A percentile compares a stretch with the other conserved stretches of the same genome.
phyloP scores from a whole-genome alignment of 2,113 vertebrate genomes.

The Gobius niger region DNA sequence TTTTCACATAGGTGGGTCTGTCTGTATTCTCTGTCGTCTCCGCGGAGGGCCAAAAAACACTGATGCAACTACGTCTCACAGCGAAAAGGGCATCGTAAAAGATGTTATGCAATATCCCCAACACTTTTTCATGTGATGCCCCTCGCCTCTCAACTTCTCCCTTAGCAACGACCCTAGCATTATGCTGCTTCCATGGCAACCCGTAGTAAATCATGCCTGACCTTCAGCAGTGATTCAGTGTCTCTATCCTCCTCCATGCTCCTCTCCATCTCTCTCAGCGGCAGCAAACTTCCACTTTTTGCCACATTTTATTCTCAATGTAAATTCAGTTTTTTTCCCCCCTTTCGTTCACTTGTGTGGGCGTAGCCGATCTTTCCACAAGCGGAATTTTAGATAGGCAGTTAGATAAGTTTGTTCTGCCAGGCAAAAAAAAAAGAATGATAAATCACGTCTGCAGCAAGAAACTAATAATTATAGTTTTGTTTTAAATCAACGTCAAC shows the following conservation, averaged over 20 bases:
- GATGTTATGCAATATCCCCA: constrained; percentile 40
- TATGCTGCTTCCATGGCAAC: constrained; percentile 74
- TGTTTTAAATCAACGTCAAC: too few species aligned
- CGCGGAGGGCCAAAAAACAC: constrained; percentile 15
- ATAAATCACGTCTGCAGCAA: too few species aligned
- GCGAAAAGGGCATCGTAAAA: constrained; percentile 35
- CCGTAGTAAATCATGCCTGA: constrained; percentile 67
- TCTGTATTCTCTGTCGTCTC: constrained; percentile 21
- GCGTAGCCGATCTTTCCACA: constrained; percentile 35
- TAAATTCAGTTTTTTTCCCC: neutral
- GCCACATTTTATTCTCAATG: constrained; percentile 33
- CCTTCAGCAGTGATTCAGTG: constrained; percentile 70
- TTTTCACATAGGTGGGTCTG: constrained; percentile 19
- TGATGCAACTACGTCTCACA: constrained; percentile 47
- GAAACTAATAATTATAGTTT: too few species aligned
- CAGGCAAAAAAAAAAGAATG: too few species aligned
- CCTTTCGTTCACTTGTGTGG: constrained; percentile 56
- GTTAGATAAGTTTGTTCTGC: neutral
- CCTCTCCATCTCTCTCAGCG: constrained; percentile 49
- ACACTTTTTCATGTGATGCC: constrained; percentile 40
- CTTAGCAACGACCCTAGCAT: constrained; percentile 70
- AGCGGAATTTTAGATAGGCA: constrained; percentile 52
- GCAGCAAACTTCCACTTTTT: constrained; percentile 41
- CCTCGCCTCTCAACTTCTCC: constrained; percentile 61
- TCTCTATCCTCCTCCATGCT: constrained; percentile 64